Percentiles rank a stretch among this genome's conserved stretches.
These are phyloP conservation scores for Pelecanus crispus DNA, from an alignment of 2,113 vertebrate genomes.

Conservation along the genomic window DNA sequence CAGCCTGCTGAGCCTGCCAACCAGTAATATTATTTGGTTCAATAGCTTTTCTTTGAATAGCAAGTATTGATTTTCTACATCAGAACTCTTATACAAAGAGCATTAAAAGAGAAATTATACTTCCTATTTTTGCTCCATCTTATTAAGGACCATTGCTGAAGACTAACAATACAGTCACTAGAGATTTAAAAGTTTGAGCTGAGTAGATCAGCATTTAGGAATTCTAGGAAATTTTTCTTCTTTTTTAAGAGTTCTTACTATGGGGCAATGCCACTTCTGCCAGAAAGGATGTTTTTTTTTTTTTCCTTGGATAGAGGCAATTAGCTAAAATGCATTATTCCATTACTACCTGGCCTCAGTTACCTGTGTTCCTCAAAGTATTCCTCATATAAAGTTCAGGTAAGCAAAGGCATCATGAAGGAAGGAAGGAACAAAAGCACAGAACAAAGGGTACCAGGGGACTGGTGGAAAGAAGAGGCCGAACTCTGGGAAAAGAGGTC, in stretches of 20 bases:
- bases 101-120: conserved; percentile 49
- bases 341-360: background rate
- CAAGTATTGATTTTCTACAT: conserved; percentile 56
- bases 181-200: background rate
- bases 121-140: conserved; percentile 6
- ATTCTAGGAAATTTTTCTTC: background rate
- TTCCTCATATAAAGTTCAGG: background rate
- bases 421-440: background rate
- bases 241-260: background rate
- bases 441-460: background rate
- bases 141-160: conserved; percentile 2
- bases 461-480: background rate
- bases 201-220: background rate
- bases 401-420: background rate
- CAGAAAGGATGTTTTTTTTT: background rate
- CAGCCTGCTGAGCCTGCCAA: conserved; percentile 2
- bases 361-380: background rate
- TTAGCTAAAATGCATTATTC: conserved; percentile 14
- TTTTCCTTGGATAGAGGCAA: background rate
- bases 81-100: conserved; percentile 26
- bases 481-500: background rate
- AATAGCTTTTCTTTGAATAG: conserved; percentile 28
- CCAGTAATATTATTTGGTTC: conserved; percentile 53
- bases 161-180: background rate
- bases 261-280: background rate